A percentile compares a stretch with the other conserved stretches of the same genome.
phyloP scores from a whole-genome alignment of 2,113 vertebrate genomes.

The Ammodytes marinus region DNA sequence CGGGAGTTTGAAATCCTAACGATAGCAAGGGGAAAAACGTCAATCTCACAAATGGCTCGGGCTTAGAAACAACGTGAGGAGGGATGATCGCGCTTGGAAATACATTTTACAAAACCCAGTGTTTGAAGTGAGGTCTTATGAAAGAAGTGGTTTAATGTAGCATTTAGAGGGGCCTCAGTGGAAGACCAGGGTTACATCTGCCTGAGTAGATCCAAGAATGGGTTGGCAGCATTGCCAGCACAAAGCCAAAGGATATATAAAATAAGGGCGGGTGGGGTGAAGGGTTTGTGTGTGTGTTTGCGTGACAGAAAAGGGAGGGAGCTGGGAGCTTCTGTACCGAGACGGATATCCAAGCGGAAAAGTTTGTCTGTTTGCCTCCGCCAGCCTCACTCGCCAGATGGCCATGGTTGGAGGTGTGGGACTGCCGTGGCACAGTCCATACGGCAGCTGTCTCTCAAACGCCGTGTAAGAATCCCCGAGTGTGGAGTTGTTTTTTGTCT shows the following conservation, averaged over 20 bases:
- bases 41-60: not conserved
- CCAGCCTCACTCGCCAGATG: constrained; percentile 74
- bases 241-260: constrained; percentile 5
- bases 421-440: constrained; percentile 76
- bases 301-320: not conserved
- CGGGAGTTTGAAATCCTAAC: constrained; percentile 43
- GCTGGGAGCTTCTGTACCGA: not conserved
- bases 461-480: constrained; percentile 73
- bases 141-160: constrained; percentile 15
- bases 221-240: not conserved
- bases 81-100: constrained; percentile 3
- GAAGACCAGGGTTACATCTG: not conserved
- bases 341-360: constrained; percentile 49
- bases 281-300: not conserved
- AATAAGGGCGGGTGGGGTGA: not conserved
- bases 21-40: constrained; percentile 11
- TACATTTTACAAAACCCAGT: not conserved
- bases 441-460: constrained; percentile 77
- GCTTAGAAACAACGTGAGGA: not conserved
- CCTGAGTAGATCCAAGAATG: not conserved
- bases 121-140: constrained; percentile 36
- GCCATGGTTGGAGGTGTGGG: constrained; percentile 71
- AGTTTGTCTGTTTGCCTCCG: constrained; percentile 66
- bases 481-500: constrained; percentile 65
- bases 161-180: constrained; percentile 1